Evolutionary conservation across 2,888 invertebrate species (phyloP).

Genomic region (Stenotaenia linearis): DNA sequence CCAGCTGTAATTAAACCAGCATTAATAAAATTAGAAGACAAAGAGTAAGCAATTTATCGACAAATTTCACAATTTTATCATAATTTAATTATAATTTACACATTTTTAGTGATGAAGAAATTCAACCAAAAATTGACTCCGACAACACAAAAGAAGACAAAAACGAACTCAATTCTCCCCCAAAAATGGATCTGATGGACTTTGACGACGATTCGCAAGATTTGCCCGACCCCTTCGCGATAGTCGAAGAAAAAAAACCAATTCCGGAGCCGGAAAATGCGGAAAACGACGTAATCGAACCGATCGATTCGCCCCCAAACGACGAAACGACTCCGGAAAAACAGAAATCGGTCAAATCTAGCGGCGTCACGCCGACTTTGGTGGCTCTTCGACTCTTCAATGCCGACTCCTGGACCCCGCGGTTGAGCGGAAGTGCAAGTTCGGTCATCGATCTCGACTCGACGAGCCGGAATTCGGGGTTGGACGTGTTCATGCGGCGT

Average conservation of each 20-base stretch:
- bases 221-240: not conserved
- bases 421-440: slow-evolving; percentile 51
- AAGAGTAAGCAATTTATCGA: no score
- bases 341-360: not conserved
- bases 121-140: not conserved
- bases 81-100: no score
- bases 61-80: no score
- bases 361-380: not conserved
- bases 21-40: slow-evolving; percentile 54
- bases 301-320: not conserved
- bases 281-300: not conserved
- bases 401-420: slow-evolving; percentile 46
- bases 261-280: not conserved
- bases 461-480: slow-evolving; percentile 54
- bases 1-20: slow-evolving; percentile 29
- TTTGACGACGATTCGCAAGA: not conserved
- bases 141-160: not conserved
- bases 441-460: slow-evolving; percentile 60
- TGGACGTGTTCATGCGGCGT: slow-evolving; percentile 63
- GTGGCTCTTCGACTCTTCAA: slow-evolving; percentile 38
- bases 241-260: not conserved
- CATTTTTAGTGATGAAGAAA: no score
- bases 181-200: not conserved
- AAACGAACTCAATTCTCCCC: not conserved
- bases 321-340: not conserved